Conservation (phyloP, 2,888 invertebrate genomes). For the Phanerotoma sp. region DNA sequence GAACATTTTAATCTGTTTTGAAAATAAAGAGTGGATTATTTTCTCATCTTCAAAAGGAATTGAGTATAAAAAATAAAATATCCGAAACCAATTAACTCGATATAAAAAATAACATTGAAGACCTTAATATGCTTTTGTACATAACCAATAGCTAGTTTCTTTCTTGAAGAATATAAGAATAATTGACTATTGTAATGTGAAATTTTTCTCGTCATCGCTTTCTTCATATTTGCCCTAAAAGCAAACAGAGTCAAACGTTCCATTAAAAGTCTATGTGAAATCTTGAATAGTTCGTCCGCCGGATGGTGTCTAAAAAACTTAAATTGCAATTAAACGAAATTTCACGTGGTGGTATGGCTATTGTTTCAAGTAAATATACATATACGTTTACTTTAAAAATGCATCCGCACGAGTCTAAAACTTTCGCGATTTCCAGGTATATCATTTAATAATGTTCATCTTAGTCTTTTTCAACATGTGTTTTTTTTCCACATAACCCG, state of each 20-base stretch:
- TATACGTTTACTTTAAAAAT: slow-evolving; percentile 1
- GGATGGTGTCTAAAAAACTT: slow-evolving; percentile 37
- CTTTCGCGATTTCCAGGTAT: slow-evolving; percentile 6
- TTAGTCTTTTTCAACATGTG: neutral
- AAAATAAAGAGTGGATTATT: no score
- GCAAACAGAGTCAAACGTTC: slow-evolving; percentile 29
- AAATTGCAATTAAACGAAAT: slow-evolving; percentile 46
- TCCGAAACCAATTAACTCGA: no score
- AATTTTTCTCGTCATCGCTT: slow-evolving; percentile 9
- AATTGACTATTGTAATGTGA: slow-evolving; percentile 6
- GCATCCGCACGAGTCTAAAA: slow-evolving; percentile 1
- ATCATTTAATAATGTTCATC: neutral
- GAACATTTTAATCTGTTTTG: no score
- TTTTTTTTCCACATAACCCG: neutral
- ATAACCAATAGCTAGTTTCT: neutral
- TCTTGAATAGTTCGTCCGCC: slow-evolving; percentile 20
- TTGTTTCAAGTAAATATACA: slow-evolving; percentile 43
- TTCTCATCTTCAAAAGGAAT: no score
- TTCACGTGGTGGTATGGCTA: slow-evolving; percentile 46
- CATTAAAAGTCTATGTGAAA: slow-evolving; percentile 20
- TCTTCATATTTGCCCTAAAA: slow-evolving; percentile 12
- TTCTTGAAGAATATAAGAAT: neutral
- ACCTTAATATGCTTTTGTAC: no score
- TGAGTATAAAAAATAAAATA: no score
- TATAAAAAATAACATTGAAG: no score